Conservation (phyloP, 2,888 invertebrate species). For the Steinernema scapterisci region DNA sequence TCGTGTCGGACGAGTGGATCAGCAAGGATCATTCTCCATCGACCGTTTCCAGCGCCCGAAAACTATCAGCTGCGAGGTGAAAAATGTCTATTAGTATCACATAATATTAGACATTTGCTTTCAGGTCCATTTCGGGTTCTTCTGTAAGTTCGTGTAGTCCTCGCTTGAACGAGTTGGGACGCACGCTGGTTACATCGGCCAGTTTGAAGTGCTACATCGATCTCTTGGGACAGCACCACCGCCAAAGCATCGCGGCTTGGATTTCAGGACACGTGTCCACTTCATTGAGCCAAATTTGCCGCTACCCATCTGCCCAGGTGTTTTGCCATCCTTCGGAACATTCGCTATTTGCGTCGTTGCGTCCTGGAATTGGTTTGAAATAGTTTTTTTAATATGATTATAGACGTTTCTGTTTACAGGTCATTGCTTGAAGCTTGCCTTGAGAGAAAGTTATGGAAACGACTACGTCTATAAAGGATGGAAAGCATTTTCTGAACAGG, state of each 20-base stretch:
- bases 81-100: background rate
- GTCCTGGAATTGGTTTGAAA: constrained; percentile 51
- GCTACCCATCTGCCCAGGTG: constrained; percentile 50
- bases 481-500: constrained; percentile 52
- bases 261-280: constrained; percentile 51
- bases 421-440: constrained; percentile 54
- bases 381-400: background rate
- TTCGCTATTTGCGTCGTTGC: constrained; percentile 47
- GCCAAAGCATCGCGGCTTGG: constrained; percentile 57
- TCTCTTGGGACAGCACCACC: constrained; percentile 54
- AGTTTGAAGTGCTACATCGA: constrained; percentile 54
- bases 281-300: constrained; percentile 40
- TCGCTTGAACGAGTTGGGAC: constrained; percentile 54
- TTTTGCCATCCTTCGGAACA: constrained; percentile 54
- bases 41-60: background rate
- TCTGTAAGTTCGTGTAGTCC: constrained; percentile 42
- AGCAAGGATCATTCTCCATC: constrained; percentile 27
- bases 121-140: constrained; percentile 37
- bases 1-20: constrained; percentile 56
- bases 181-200: constrained; percentile 57
- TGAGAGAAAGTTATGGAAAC: constrained; percentile 50
- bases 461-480: constrained; percentile 54
- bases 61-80: constrained; percentile 7
- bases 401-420: constrained; percentile 33
- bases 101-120: background rate